A percentile compares a stretch with the other conserved stretches of the same genome.
Conservation (phyloP, 2,113 vertebrate species). For the Sigmodon hispidus region DNA sequence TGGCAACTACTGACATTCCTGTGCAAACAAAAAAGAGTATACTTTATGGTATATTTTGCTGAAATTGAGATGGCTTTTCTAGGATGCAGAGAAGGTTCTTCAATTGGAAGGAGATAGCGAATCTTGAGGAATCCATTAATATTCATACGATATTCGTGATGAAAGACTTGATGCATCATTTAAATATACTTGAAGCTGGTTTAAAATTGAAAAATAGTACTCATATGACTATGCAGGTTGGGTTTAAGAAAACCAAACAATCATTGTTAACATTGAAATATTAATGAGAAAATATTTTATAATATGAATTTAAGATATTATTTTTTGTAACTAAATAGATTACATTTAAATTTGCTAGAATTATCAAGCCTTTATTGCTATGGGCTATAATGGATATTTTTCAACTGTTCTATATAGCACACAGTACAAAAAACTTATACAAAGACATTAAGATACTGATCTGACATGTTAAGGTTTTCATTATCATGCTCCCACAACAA, state of each 20-base stretch:
- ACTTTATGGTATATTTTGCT: neutral
- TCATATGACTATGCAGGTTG: neutral
- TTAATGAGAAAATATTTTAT: neutral
- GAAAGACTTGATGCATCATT: neutral
- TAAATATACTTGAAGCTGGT: neutral
- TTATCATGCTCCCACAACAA: neutral
- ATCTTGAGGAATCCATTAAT: neutral
- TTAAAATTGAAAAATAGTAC: neutral
- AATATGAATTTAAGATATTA: neutral
- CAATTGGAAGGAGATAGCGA: neutral
- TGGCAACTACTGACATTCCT: neutral
- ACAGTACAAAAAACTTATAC: neutral
- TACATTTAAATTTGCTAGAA: neutral
- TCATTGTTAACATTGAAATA: neutral
- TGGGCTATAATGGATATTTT: neutral
- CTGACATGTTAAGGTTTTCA: neutral
- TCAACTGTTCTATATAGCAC: neutral
- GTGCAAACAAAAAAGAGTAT: neutral
- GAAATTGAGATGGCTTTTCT: constrained; percentile 11
- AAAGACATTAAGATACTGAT: neutral
- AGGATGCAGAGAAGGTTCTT: constrained; percentile 13
- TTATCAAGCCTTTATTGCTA: neutral
- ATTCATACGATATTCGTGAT: neutral
- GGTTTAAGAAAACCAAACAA: neutral
- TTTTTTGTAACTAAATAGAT: constrained; percentile 12